Evolutionary conservation across 2,113 vertebrate genomes (phyloP), one percentile per base, ranked within the genome.

Genomic region (Rhinolophus sinicus): DNA sequence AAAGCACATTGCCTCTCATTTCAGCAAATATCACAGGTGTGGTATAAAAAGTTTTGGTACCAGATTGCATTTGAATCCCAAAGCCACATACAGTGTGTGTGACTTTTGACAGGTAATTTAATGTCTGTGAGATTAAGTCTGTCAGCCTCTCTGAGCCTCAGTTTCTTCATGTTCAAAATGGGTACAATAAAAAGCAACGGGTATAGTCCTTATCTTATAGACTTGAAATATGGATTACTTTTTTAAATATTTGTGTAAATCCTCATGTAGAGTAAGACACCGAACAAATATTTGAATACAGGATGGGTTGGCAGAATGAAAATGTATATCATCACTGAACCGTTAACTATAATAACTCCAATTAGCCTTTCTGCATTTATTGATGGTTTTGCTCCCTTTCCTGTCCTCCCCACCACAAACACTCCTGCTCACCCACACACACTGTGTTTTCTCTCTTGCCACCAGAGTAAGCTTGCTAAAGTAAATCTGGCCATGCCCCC

Each of bases 121-220:
- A 65, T 69, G 15, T 89, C 58, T 33, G 18, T 8, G 78, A 92
- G 88, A 70, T 56, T 38, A 44, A 67, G 21, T 70, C n/a, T 38
- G 3, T 50, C 72, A 75, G 5, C 10, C 16, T 40, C 69, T 47
- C 26, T 12, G 65, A 83, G n/a, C 76, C 40, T 81, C 14, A 35
- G 52, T 70, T 85, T 93, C 91, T 80, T 88, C n/a, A 47, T 78
- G 44, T 77, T 30, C 24, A 65, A 96, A 85, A 84, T 52, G 19
- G 9, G 8, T 75, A 9, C 5, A 69, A 75, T 58, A 60, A 58
- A 87, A 75, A 30, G 16, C 28, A 75, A 19, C 9, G 5, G 3
- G 38, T 60, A 15, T 10, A 50, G 60, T 67, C 14, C 30, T 93
- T 64, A 33, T 75, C 70, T 96, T 72, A 77, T 12, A 54, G 19